These are phyloP conservation scores for Podarcis siculus DNA, from an alignment of 2,797 vertebrate genomes.

Conservation along the genomic window DNA sequence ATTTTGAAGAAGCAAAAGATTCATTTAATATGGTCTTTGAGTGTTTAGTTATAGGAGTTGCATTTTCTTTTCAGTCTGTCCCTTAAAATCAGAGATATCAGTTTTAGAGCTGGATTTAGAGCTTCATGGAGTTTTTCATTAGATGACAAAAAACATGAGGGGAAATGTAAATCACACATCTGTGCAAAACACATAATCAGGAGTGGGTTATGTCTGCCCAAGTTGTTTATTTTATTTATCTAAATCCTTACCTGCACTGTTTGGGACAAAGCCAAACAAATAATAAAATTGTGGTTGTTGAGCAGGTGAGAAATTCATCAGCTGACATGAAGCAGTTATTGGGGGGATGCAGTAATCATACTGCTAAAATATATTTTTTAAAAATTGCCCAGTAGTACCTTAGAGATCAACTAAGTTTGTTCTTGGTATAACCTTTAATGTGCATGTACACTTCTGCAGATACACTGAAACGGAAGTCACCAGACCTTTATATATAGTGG, in stretches of 20 bases:
- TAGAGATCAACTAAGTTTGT: no score
- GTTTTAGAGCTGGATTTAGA: neutral
- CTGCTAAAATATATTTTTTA: neutral
- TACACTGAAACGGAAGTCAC: no score
- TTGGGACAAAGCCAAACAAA: neutral
- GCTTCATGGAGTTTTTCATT: neutral
- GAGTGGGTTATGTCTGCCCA: neutral
- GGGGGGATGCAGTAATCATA: neutral
- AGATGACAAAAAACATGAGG: neutral
- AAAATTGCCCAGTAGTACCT: no score
- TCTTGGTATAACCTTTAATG: no score
- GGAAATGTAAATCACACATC: neutral
- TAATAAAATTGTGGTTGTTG: neutral
- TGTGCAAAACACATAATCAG: neutral
- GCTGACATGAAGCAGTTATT: neutral
- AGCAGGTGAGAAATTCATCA: neutral
- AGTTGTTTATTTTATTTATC: no score
- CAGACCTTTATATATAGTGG: no score
- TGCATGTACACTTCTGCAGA: no score
- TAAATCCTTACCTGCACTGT: neutral
- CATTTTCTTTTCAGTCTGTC: slow-evolving; percentile 11
- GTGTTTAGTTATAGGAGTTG: slow-evolving; percentile 10
- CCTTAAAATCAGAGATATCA: neutral
- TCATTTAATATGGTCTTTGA: slow-evolving; percentile 7
- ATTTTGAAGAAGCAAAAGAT: neutral